Conservation (phyloP, 1,140 invertebrate species). For the Cydia amplana region DNA sequence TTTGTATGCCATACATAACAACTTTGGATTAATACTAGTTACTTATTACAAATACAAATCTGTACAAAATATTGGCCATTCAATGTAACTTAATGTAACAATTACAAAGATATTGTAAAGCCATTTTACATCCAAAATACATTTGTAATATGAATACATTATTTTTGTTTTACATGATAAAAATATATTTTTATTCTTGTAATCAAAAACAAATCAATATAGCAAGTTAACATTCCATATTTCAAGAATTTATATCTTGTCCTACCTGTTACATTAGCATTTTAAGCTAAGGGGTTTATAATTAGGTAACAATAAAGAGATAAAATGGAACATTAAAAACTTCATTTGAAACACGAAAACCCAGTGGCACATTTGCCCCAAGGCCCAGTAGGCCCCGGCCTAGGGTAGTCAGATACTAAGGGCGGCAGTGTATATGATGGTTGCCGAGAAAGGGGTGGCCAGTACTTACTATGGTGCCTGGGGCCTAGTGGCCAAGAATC, state of each 20-base stretch:
- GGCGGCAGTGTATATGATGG: too few relatives aligned
- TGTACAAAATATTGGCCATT: neutral
- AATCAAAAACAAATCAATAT: neutral
- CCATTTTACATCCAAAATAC: constrained; percentile 3
- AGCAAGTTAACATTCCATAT: neutral
- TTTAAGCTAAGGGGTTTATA: neutral
- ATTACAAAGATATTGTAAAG: constrained; percentile 19
- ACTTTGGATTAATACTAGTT: constrained; percentile 10
- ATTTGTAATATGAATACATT: neutral
- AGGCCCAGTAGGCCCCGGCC: too few relatives aligned
- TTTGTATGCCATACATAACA: constrained; percentile 24
- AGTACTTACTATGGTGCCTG: too few relatives aligned
- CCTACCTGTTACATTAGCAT: neutral
- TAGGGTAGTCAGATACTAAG: too few relatives aligned
- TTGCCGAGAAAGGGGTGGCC: too few relatives aligned
- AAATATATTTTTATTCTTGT: neutral
- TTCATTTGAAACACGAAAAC: neutral
- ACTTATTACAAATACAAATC: constrained; percentile 11
- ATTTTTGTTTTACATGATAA: neutral
- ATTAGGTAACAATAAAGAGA: neutral
- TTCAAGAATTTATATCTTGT: neutral
- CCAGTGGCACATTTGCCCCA: too few relatives aligned
- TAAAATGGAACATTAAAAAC: neutral
- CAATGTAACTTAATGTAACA: neutral
- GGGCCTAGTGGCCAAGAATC: too few relatives aligned